Evolutionary conservation across 2,888 invertebrate genomes (phyloP), one percentile per base, ranked within the genome.

Genomic region (Leucophenga montana): DNA sequence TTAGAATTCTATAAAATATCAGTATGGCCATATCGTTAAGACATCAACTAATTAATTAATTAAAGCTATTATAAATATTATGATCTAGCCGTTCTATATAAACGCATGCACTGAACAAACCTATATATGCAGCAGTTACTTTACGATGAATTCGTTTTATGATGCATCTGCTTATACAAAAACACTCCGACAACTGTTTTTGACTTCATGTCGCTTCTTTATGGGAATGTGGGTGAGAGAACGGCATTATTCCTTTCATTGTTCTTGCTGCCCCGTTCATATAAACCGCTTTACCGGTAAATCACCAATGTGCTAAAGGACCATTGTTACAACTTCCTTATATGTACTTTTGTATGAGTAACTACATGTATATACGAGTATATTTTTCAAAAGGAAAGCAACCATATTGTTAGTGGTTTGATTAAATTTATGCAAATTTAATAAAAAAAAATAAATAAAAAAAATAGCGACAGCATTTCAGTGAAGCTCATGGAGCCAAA

Each of bases 211-310:
- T 65, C 61, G 73, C 73, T 81, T 81, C 80, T 82, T 86, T 85
- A 85, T 85, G 86, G 85, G 85, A 85, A 85, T 85, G 78, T 85
- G 85, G 85, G 85, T 85, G 85, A 85, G 83, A 76, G 83, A 81
- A 84, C 83, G 81, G 81, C 70, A 77, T 78, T 79, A 75, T 83
- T 16, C 18, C 27, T 31, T 59, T 31, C 33, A 20, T 59, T n/a
- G 1, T 59, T 59, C 16, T 16, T 78, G 27, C 4, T 27, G 27
- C 27, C 27, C 27, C 27, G 27, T 27, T 27, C 27, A 27, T 27
- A 27, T 3, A 27, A 27, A 80, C 83, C 81, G 81, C 84, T 82
- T 79, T 78, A 81, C 79, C 81, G 84, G 81, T 82, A 84, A 81
- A 84, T 81, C 81, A 80, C 81, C 84, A 80, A 83, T 81, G 67